Percentiles rank a stretch among this genome's conserved stretches.
Conservation (phyloP, 2,113 vertebrate species). For the Cololabis saira region DNA sequence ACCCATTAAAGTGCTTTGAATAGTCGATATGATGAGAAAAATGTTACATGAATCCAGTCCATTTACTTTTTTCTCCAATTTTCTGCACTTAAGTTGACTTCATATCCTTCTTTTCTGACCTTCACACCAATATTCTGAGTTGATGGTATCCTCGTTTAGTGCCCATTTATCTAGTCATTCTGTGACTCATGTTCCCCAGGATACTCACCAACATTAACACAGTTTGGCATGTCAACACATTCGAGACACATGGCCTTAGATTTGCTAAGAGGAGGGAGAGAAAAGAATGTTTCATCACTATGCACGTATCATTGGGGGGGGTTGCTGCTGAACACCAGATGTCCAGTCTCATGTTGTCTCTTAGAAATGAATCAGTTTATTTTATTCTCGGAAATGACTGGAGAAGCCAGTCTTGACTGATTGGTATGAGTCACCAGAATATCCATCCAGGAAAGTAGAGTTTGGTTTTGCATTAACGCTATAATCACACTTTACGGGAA, state of each 20-base stretch:
- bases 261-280: background rate
- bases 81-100: no score
- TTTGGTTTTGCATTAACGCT: slow-evolving; percentile 11
- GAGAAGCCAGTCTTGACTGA: slow-evolving; percentile 30
- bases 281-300: no score
- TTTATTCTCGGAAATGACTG: slow-evolving; percentile 33
- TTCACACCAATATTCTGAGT: background rate
- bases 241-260: slow-evolving; percentile 8
- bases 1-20: no score
- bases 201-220: slow-evolving; percentile 2
- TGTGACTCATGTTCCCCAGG: slow-evolving; percentile 1
- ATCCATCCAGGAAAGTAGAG: slow-evolving; percentile 27
- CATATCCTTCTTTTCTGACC: background rate
- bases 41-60: no score
- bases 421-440: slow-evolving; percentile 49
- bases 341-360: background rate
- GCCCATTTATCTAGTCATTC: background rate
- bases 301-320: background rate
- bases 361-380: no score
- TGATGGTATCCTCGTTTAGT: no score
- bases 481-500: no score
- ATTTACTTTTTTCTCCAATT: no score
- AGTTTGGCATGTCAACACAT: slow-evolving; percentile 18
- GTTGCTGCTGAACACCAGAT: background rate
- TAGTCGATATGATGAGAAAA: no score